Percentiles rank a stretch among this genome's conserved stretches.
phyloP scores from a whole-genome alignment of 2,888 invertebrate genomes.

The Agriopis aurantiaria region DNA sequence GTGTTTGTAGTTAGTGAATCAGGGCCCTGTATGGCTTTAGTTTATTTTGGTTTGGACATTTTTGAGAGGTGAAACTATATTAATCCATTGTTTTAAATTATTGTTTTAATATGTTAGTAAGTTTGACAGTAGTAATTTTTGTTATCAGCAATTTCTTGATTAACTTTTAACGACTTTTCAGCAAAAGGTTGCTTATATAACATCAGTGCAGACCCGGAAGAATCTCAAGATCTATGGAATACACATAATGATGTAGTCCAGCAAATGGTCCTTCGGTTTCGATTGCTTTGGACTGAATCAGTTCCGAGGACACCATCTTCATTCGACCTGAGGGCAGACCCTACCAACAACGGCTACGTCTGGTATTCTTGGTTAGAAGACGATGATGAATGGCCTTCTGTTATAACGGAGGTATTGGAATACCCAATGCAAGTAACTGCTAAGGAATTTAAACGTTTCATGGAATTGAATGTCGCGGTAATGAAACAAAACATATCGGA shows the following conservation, averaged over 20 bases:
- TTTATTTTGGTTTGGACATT: no score
- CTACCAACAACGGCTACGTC: constrained; percentile 54
- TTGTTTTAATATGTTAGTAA: no score
- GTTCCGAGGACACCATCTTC: constrained; percentile 51
- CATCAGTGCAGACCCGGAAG: constrained; percentile 60
- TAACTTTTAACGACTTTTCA: constrained; percentile 39
- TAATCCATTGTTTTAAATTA: no score
- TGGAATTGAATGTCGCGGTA: constrained; percentile 55
- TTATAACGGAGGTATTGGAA: constrained; percentile 39
- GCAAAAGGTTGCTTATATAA: constrained; percentile 65
- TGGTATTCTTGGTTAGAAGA: constrained; percentile 62
- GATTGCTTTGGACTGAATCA: constrained; percentile 58
- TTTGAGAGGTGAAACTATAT: no score
- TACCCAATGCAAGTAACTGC: constrained; percentile 61
- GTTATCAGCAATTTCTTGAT: background rate
- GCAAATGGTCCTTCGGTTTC: constrained; percentile 55
- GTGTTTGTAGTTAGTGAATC: no score
- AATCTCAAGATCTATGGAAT: constrained; percentile 62
- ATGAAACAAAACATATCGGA: constrained; percentile 54
- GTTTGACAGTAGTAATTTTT: background rate
- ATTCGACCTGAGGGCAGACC: constrained; percentile 57
- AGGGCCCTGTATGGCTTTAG: no score
- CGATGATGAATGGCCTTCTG: constrained; percentile 50
- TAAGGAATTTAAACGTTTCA: constrained; percentile 58
- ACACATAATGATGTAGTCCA: constrained; percentile 54